A percentile compares a stretch with the other conserved stretches of the same genome.
Evolutionary conservation across 1,140 invertebrate genomes (phyloP).

Genomic region (Oryzaephilus surinamensis): DNA sequence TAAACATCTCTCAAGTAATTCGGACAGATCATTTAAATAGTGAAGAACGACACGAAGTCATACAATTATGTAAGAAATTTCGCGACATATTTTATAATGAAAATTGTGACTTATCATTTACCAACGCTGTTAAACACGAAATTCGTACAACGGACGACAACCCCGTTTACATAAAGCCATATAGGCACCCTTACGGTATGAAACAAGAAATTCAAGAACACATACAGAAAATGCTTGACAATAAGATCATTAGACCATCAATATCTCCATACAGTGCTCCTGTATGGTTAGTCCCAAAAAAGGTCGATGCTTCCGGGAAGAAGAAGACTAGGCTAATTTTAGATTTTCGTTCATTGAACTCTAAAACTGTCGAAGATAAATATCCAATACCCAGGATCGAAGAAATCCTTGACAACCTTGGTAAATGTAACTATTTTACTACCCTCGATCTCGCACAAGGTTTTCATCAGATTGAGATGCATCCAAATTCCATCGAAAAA

Average conservation of each 20-base stretch:
- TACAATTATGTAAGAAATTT: not conserved
- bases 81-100: not conserved
- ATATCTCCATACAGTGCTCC: not conserved
- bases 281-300: constrained; percentile 7
- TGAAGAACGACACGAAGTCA: not conserved
- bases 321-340: constrained; percentile 3
- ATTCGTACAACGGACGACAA: not conserved
- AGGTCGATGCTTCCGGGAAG: constrained; percentile 1
- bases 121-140: constrained; percentile 4
- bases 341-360: constrained; percentile 3
- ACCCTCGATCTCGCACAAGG: constrained; percentile 2
- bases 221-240: constrained; percentile 2
- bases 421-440: constrained; percentile 8
- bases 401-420: constrained; percentile 4
- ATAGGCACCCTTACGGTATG: constrained; percentile 1
- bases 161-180: constrained; percentile 1
- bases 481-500: constrained; percentile 3
- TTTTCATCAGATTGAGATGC: constrained; percentile 6
- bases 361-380: constrained; percentile 3
- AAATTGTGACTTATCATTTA: constrained; percentile 3
- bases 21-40: not conserved
- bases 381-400: constrained; percentile 4
- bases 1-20: not conserved
- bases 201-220: constrained; percentile 5
- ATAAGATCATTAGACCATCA: constrained; percentile 2